Conservation (phyloP, 2,797 vertebrate species). For the Fratercula arctica region DNA sequence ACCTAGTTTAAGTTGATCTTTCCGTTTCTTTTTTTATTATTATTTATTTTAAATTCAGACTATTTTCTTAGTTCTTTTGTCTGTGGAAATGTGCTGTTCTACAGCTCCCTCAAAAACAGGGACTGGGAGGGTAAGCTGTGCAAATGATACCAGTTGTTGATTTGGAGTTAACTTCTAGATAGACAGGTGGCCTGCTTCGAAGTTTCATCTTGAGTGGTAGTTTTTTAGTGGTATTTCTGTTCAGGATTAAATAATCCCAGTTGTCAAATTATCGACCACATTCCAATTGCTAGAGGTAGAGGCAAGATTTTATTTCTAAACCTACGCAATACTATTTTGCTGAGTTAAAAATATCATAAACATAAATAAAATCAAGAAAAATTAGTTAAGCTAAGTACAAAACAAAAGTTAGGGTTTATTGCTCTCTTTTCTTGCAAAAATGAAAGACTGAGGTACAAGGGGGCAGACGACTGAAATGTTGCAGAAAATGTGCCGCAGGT, state of each 20-base stretch:
- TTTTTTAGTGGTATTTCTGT: neutral
- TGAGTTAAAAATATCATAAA: neutral
- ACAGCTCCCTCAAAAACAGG: neutral
- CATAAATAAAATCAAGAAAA: neutral
- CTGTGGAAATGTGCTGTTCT: neutral
- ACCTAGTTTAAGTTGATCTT: neutral
- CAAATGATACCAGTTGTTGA: neutral
- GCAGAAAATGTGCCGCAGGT: neutral
- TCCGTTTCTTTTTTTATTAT: accelerated
- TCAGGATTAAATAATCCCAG: neutral
- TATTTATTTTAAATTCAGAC: neutral
- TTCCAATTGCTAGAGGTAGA: neutral
- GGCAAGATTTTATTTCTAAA: neutral
- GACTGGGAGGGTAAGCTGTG: neutral
- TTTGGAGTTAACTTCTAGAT: neutral
- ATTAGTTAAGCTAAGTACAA: neutral
- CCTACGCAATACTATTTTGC: neutral
- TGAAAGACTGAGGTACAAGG: neutral
- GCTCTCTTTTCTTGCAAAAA: neutral
- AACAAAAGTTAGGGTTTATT: neutral
- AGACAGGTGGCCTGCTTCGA: neutral
- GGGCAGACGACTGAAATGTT: neutral
- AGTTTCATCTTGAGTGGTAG: neutral
- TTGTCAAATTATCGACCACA: neutral
- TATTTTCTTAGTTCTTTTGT: neutral